Base-by-base conservation (phyloP, 2,113 vertebrate species). In the Scopus umbretta region DNA sequence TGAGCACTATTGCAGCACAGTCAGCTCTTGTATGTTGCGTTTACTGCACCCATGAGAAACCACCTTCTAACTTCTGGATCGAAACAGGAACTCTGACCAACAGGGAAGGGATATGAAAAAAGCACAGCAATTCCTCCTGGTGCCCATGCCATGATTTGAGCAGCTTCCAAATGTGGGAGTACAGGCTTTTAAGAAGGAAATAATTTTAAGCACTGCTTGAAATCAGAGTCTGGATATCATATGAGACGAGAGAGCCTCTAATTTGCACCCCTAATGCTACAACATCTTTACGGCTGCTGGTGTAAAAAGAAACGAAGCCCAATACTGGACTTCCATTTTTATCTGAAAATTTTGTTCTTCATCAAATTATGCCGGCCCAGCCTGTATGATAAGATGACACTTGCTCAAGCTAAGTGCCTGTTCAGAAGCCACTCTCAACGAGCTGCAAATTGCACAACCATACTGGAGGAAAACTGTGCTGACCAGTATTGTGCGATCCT, bases 221-320 rank as follows among this genome's bases (percentile, higher is more conserved):
- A 90, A 93, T 74, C 43, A 63, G 15, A 50, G 38, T 12, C 49
- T 76, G 30, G 30, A 5, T 38, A 58, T 19, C 10, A 10, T 5
- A 16, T 0, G 20, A 71, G 52, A 91, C 0, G 0, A 75, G 47
- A 56, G 3, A 21, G 19, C 2, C n/a, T 43, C 29, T 53, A 12
- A 40, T 73, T n/a, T 76, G 34, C 22, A 82, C 5, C 21, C 10
- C 6, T 73, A 49, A 70, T 26, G 19, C 4, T 10, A 52, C 70
- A 59, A 10, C 6, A 65, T 49, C 36, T 66, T 66, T 40, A 40
- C 1, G 10, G 30, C 45, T 73, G 53, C 61, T 43, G 40, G n/a
- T 6, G 26, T 45, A 32, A 66, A 45, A 93, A 63, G 52, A 82
- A 75, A 59, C 13, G 16, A 81, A 72, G 7, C 14, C 47, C 22